Percentiles rank a stretch among this genome's conserved stretches.
These are phyloP conservation scores for Geotrypetes seraphini DNA, from an alignment of 2,797 vertebrate genomes.

Conservation along the genomic window DNA sequence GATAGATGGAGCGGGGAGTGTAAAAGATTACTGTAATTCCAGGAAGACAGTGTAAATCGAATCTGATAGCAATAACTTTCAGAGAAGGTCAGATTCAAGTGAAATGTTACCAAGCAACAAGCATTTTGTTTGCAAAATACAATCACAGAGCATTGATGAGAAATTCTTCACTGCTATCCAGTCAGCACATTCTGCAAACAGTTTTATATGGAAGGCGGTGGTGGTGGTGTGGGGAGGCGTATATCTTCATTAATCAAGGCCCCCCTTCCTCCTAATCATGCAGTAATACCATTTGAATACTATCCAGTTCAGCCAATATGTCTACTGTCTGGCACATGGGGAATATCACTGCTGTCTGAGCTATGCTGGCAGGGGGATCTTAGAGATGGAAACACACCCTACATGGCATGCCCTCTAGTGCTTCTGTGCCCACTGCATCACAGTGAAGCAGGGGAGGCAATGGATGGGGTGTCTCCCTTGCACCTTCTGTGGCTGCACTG, in stretches of 20 bases:
- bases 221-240: conserved; percentile 8
- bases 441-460: too few relatives aligned
- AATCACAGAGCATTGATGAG: conserved; percentile 62
- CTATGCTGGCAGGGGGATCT: too few relatives aligned
- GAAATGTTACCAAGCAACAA: conserved; percentile 81
- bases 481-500: too few relatives aligned
- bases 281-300: too few relatives aligned
- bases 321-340: too few relatives aligned
- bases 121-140: conserved; percentile 68
- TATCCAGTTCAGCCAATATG: too few relatives aligned
- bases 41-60: conserved; percentile 63
- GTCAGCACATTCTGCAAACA: conserved; percentile 70
- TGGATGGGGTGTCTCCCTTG: too few relatives aligned
- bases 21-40: conserved; percentile 78
- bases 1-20: conserved; percentile 49
- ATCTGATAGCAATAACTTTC: conserved; percentile 73
- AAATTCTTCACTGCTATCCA: conserved; percentile 55
- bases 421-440: too few relatives aligned
- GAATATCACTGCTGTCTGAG: too few relatives aligned
- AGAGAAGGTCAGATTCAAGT: conserved; percentile 66
- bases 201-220: too few relatives aligned
- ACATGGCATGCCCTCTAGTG: too few relatives aligned
- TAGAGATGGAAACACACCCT: too few relatives aligned
- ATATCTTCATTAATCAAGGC: conserved; percentile 39
- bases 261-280: conserved; percentile 6